Conservation (phyloP, 2,797 vertebrate species). For the Zalophus californianus region DNA sequence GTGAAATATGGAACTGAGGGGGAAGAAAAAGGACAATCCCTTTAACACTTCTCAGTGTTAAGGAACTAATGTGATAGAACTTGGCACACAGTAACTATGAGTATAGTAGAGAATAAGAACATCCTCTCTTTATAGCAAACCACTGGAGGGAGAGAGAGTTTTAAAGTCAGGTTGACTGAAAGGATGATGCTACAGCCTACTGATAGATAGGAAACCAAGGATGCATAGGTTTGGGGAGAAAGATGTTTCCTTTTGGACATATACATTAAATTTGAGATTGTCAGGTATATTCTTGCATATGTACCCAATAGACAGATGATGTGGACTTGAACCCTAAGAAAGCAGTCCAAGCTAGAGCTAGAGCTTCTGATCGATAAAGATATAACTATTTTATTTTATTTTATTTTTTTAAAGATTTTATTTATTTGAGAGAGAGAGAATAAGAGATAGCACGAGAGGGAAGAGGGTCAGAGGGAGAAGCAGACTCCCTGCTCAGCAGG, state of each 20-base stretch:
- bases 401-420: too few species aligned
- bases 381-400: background rate
- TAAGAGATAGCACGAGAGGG: too few species aligned
- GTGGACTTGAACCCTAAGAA: background rate
- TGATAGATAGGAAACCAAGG: background rate
- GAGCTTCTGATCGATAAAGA: background rate
- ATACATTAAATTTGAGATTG: background rate
- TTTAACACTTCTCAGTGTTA: background rate
- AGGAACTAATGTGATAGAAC: background rate
- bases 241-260: background rate
- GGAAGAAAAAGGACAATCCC: background rate
- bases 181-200: background rate
- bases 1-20: background rate
- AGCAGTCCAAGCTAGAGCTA: background rate
- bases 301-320: background rate
- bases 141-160: background rate
- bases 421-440: too few species aligned
- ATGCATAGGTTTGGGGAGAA: background rate
- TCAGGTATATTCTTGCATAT: background rate
- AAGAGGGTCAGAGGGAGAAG: too few species aligned
- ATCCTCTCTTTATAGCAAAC: constrained; percentile 9
- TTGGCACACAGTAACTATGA: background rate
- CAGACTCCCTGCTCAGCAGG: too few species aligned
- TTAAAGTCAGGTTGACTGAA: background rate
- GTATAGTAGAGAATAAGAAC: background rate